A percentile compares a stretch with the other conserved stretches of the same genome.
These are phyloP conservation scores for Muscicapa adusta DNA, from an alignment of 2,113 vertebrate genomes.

Conservation along the genomic window DNA sequence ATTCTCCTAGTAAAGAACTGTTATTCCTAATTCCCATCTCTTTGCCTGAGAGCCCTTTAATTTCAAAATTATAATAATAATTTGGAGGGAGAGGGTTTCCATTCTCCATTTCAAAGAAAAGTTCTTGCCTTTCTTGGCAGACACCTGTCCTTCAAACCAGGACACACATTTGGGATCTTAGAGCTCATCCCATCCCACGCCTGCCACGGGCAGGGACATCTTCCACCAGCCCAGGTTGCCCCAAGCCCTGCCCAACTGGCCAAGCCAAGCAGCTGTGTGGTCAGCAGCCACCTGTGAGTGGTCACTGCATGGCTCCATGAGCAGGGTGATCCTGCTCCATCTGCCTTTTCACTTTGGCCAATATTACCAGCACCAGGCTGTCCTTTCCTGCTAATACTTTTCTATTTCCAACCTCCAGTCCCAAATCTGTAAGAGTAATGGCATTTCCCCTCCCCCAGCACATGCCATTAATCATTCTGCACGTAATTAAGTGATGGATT, in stretches of 20 bases:
- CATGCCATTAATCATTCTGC: neutral
- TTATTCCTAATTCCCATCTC: no score
- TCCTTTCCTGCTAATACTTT: neutral
- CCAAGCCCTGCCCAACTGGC: accelerated
- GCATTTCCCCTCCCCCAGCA: neutral
- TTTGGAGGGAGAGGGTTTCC: no score
- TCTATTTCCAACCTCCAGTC: neutral
- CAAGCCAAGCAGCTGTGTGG: neutral
- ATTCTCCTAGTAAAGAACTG: no score
- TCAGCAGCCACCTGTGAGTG: no score
- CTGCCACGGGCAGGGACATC: neutral
- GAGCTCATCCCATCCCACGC: neutral
- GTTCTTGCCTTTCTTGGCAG: no score
- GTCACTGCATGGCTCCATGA: neutral
- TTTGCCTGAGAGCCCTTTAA: no score
- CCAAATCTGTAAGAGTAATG: conserved; percentile 9
- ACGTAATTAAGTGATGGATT: conserved; percentile 4
- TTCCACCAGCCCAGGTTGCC: neutral
- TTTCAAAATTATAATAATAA: no score
- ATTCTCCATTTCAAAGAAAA: no score
- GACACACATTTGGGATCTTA: accelerated
- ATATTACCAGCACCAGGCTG: neutral
- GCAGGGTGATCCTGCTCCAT: neutral
- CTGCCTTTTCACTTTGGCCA: neutral
- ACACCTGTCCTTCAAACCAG: no score